Evolutionary conservation across 1,140 invertebrate species (phyloP).

Genomic region (Campodea augens): DNA sequence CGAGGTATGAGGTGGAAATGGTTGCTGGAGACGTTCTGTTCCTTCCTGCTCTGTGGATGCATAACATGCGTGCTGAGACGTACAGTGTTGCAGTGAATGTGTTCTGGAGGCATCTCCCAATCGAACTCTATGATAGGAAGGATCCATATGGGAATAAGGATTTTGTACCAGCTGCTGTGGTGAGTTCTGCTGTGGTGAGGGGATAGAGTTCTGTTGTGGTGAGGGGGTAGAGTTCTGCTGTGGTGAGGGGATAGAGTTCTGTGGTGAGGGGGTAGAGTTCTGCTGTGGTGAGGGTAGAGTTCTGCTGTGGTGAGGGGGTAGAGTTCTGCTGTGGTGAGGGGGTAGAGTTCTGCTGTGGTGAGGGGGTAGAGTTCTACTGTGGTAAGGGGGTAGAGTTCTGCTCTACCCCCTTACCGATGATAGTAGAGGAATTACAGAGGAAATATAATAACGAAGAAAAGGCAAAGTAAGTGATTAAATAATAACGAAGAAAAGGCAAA

Average conservation of each 20-base stretch:
- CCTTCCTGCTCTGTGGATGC: slow-evolving; percentile 42
- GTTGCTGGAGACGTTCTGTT: slow-evolving; percentile 35
- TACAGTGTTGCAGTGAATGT: slow-evolving; percentile 36
- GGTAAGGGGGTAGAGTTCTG: too few species aligned
- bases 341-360: too few species aligned
- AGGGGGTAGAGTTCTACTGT: too few species aligned
- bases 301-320: too few species aligned
- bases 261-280: not conserved
- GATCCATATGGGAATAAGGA: slow-evolving; percentile 40
- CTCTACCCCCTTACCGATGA: too few species aligned
- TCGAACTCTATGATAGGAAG: slow-evolving; percentile 29
- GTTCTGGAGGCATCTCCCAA: slow-evolving; percentile 34
- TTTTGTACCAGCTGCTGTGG: slow-evolving; percentile 24
- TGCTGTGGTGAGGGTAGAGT: not conserved
- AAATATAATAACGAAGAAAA: too few species aligned
- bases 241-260: not conserved
- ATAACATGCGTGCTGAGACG: slow-evolving; percentile 31
- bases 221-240: not conserved
- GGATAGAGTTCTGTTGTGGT: not conserved
- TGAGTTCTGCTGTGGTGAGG: slow-evolving; percentile 9
- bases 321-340: not conserved
- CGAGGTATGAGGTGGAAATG: slow-evolving; percentile 26
- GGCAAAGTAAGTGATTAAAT: too few species aligned
- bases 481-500: too few species aligned
- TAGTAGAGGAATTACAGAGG: too few species aligned